phyloP scores from a whole-genome alignment of 2,113 vertebrate genomes.

The Corythornis vintsioides region DNA sequence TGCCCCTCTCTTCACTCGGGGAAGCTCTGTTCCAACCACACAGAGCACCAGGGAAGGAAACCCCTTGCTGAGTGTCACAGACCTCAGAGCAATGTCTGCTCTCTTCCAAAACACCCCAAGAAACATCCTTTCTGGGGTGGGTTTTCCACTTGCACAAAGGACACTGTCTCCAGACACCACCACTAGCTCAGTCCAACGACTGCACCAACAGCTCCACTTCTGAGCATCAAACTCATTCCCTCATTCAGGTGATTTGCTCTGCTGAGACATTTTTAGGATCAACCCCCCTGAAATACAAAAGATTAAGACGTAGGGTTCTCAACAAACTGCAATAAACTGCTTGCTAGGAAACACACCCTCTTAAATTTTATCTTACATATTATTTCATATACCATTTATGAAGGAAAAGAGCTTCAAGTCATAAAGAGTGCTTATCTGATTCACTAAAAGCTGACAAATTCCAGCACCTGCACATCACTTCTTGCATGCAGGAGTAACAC shows the following conservation, averaged over 20 bases:
- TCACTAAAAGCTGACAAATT: conserved; percentile 12
- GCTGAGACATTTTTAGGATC: not conserved
- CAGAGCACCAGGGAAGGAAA: not conserved
- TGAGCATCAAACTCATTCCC: not conserved
- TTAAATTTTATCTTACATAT: not conserved
- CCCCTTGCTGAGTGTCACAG: not conserved
- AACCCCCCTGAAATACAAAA: not conserved
- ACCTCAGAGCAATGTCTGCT: not conserved
- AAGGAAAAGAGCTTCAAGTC: not conserved
- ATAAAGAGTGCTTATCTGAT: not conserved
- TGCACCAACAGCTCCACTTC: not conserved
- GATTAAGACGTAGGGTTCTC: not conserved
- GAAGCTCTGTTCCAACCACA: not conserved
- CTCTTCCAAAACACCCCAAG: not conserved
- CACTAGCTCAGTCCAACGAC: not conserved
- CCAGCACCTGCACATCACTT: not conserved
- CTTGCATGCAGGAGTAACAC: not conserved
- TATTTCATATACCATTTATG: not conserved
- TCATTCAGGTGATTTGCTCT: not conserved
- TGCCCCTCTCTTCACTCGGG: not conserved
- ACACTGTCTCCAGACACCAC: not conserved
- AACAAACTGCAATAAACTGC: not conserved
- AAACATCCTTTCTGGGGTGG: not conserved
- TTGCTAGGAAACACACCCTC: not conserved
- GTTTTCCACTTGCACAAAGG: not conserved